phyloP scores from a whole-genome alignment of 2,113 vertebrate species.

The Falco punctatus region DNA sequence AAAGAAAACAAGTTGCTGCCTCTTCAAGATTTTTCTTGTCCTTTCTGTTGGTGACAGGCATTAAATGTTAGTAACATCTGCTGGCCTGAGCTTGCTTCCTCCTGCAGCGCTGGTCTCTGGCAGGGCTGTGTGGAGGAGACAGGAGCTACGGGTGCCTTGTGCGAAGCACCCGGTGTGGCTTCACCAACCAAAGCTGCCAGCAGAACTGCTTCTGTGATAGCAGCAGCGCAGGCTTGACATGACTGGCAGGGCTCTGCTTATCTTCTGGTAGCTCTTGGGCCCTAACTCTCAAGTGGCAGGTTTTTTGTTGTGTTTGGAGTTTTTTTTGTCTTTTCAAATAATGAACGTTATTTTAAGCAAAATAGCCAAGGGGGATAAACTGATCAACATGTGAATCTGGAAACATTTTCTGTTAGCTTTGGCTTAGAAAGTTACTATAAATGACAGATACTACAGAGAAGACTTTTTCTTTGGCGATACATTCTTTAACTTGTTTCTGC shows the following conservation, averaged over 20 bases:
- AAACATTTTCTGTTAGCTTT: neutral
- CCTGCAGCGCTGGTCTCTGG: neutral
- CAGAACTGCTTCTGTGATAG: neutral
- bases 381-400: conserved; percentile 19
- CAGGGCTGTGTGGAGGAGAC: neutral
- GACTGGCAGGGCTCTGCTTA: neutral
- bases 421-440: neutral
- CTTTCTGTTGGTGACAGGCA: conserved; percentile 50
- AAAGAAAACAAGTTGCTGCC: conserved; percentile 45
- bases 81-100: conserved; percentile 26
- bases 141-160: neutral
- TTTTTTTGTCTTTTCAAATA: neutral
- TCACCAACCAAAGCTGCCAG: neutral
- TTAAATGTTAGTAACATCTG: conserved; percentile 60
- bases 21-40: conserved; percentile 27
- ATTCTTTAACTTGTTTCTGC: neutral
- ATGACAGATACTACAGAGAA: neutral
- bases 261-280: neutral
- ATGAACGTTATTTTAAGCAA: neutral
- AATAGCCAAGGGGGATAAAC: neutral
- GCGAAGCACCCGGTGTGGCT: conserved; percentile 11
- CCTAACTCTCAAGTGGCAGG: neutral
- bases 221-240: neutral
- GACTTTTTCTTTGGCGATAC: neutral
- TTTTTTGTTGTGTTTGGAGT: neutral